A percentile compares a stretch with the other conserved stretches of the same genome.
phyloP scores from a whole-genome alignment of 2,797 vertebrate genomes.

The Cyprinella venusta region DNA sequence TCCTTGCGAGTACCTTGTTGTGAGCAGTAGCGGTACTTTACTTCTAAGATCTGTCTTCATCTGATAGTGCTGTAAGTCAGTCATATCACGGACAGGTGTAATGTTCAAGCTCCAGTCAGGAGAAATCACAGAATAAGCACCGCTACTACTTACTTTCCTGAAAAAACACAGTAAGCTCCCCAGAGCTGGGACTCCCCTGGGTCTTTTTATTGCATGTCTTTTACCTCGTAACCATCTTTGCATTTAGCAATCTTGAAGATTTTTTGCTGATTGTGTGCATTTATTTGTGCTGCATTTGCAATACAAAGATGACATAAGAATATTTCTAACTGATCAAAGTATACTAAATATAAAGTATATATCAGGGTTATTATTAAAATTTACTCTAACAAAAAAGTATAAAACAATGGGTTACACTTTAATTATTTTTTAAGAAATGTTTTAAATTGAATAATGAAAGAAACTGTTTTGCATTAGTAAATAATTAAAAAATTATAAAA shows the following conservation, averaged over 20 bases:
- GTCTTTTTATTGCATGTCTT: not conserved
- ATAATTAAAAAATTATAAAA: too few relatives aligned
- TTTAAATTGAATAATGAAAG: too few relatives aligned
- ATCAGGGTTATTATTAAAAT: too few relatives aligned
- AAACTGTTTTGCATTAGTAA: too few relatives aligned
- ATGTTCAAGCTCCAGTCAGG: constrained; percentile 11
- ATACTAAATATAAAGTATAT: too few relatives aligned
- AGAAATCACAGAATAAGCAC: not conserved
- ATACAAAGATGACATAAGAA: not conserved
- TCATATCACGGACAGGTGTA: not conserved
- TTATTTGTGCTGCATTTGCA: constrained; percentile 9
- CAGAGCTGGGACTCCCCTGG: not conserved
- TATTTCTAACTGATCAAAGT: not conserved
- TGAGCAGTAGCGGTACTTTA: not conserved
- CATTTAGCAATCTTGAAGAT: constrained; percentile 1
- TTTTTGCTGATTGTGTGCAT: not conserved
- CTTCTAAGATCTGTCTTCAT: not conserved
- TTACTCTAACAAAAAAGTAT: too few relatives aligned
- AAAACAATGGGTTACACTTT: too few relatives aligned
- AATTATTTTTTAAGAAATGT: too few relatives aligned
- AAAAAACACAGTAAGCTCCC: constrained; percentile 4
- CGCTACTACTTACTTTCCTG: not conserved
- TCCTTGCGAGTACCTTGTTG: not conserved
- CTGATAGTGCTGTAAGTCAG: not conserved
- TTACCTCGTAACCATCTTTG: not conserved